phyloP scores from a whole-genome alignment of 2,888 invertebrate species.

The Schizaphis graminum region DNA sequence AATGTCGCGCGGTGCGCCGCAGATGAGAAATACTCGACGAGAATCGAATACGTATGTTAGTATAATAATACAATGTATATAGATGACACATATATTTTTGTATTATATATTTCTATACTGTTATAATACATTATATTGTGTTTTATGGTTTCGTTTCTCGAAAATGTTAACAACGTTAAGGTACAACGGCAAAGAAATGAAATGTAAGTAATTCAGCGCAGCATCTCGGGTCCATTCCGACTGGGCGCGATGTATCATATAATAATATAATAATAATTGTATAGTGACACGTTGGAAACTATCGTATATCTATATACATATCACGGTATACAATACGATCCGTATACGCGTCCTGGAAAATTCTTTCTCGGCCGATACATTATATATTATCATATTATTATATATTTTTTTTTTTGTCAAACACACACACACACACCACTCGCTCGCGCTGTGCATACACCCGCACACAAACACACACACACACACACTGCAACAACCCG shows the following conservation, averaged over 20 bases:
- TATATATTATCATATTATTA: constrained; percentile 19
- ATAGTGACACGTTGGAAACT: not conserved
- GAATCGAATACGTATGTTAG: not conserved
- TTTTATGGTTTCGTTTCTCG: constrained; percentile 21
- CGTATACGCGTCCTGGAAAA: not conserved
- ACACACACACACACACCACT: not conserved
- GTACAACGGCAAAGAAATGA: not conserved
- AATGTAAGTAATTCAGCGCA: not conserved
- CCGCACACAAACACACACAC: not conserved
- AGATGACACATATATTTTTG: not conserved
- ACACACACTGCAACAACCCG: not conserved
- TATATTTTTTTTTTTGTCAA: not conserved
- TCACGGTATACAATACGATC: not conserved
- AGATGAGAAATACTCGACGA: not conserved
- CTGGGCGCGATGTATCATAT: not conserved
- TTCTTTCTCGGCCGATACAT: not conserved
- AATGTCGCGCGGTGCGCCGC: not conserved
- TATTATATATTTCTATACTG: not conserved
- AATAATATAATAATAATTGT: not conserved
- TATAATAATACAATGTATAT: not conserved
- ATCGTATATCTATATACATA: not conserved
- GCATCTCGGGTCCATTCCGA: not conserved
- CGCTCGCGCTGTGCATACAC: not conserved
- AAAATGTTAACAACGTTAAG: constrained; percentile 9
- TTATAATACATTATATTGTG: not conserved